A percentile compares a stretch with the other conserved stretches of the same genome.
Conservation (phyloP, 2,888 invertebrate genomes). For the Allacma fusca region DNA sequence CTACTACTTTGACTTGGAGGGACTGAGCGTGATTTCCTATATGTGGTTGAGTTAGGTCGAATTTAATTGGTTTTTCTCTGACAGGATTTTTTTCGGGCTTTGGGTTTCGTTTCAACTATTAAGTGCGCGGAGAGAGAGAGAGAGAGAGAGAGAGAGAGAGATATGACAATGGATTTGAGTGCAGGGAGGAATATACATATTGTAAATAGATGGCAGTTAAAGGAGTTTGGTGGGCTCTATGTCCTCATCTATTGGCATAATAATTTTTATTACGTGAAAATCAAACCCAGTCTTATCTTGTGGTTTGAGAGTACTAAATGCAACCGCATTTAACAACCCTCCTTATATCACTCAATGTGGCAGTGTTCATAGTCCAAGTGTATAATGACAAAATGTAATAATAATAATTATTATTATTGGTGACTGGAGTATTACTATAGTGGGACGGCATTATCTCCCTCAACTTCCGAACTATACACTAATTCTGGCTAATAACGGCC, state of each 20-base stretch:
- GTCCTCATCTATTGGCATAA: too few relatives aligned
- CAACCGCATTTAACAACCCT: constrained; percentile 12
- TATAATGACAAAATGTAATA: background rate
- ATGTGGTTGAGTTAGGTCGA: background rate
- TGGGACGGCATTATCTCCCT: too few relatives aligned
- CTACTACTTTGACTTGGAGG: background rate
- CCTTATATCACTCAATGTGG: background rate
- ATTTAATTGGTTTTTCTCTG: constrained; percentile 6
- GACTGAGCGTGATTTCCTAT: background rate
- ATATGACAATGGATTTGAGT: too few relatives aligned
- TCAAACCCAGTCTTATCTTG: constrained; percentile 6
- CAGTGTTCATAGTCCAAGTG: background rate
- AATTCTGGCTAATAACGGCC: too few relatives aligned
- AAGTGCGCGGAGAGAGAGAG: background rate
- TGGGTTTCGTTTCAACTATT: background rate
- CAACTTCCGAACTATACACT: too few relatives aligned
- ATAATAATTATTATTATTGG: background rate
- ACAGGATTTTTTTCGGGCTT: background rate
- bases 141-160: too few relatives aligned
- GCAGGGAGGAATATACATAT: too few relatives aligned
- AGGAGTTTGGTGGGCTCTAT: too few relatives aligned
- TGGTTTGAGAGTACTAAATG: background rate
- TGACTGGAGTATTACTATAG: too few relatives aligned
- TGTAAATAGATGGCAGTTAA: too few relatives aligned
- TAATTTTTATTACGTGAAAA: constrained; percentile 1